Base-by-base conservation (phyloP, 2,888 invertebrate species). In the Habroteleia sp. region DNA sequence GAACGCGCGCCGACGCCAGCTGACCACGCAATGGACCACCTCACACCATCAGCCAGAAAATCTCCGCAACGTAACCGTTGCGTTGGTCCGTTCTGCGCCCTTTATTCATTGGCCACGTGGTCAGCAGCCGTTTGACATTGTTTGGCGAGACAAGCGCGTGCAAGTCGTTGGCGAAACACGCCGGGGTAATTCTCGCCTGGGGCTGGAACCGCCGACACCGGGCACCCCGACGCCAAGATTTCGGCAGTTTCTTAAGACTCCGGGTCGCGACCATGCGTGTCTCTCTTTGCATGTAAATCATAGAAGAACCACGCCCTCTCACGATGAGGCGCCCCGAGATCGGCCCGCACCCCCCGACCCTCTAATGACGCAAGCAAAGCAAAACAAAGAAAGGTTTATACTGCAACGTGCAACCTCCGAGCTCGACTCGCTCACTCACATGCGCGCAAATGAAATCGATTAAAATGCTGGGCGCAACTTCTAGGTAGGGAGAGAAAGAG, bases 361-460 rank as follows among this genome's bases (percentile, higher is more conserved):
- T 89, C 89, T 90, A 90, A 90, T 90, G 90, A 90, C 90, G 90
- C 89, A 89, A 89, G 89, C 89, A 88, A 87, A 89, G 89, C 89
- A 89, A 90, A 90, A 90, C 90, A 90, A 90, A 90, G 90, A 90
- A 89, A 90, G 86, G 88, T 87, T 88, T 89, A 86, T 87, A 87
- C 85, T 85, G 84, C 89, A 89, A 88, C 89, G 89, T 89, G 73
- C 75, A 66, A 71, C 68, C 69, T 62, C 66, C 66, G 68, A 74
- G 77, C 79, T 78, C 58, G 79, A 76, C 79, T 83, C 80, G 79
- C 88, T 90, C 91, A 89, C 91, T 91, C 91, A 91, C 91, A 91
- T 91, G 91, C 91, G 89, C 89, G 91, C 91, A 91, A 91, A 91
- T 91, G 91, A 91, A 91, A 92, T 92, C 91, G 91, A 91, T 92